Base-by-base conservation (phyloP, 1,140 invertebrate genomes). In the Lucilia cuprina region DNA sequence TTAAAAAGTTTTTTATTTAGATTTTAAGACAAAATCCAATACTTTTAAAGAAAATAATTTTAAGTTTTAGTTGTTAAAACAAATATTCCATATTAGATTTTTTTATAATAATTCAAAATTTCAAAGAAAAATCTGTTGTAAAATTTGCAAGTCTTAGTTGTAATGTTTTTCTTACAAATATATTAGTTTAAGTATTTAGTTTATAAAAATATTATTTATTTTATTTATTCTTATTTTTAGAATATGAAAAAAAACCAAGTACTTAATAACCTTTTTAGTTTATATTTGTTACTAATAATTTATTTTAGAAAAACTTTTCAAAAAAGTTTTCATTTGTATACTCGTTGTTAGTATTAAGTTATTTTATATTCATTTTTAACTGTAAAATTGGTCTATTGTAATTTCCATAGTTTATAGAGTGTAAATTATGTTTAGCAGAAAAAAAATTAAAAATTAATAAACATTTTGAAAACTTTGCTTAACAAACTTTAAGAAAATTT, bases 221-320 rank as follows among this genome's bases (percentile, higher is more conserved):
- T 83, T 65, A 83, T 65, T 83, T 83, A 83, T 83, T 83, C 30
- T 35, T 35, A 83, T 83, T 35, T 41, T 8, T 41, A 41, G 41
- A 41, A 60, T 30, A 17, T 60, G 25, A 30, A 60, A 60, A n/a
- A 60, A 60, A n/a, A 60, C 14, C 1, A 30, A 1, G 55, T 60
- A 60, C 55, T 70, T 70, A 25, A 19, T 70, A 83, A 34, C n/a
- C 41, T 3, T 30, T 25, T 70, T 19, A 19, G 13, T 35, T 47
- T 83, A 19, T 55, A 55, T 35, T 82, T 55, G 13, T n/a, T 65
- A 55, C 80, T 82, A 82, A 82, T 34, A 82, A 82, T 82, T 19
- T 10, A 10, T 82, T 14, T n/a, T 65, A 83, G 35, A 14, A 2
- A 49, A 80, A 80, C 77, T 80, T 80, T 80, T 80, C 41, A 80